Evolutionary conservation across 1,140 invertebrate genomes (phyloP).

Genomic region (Aphelinus certus): DNA sequence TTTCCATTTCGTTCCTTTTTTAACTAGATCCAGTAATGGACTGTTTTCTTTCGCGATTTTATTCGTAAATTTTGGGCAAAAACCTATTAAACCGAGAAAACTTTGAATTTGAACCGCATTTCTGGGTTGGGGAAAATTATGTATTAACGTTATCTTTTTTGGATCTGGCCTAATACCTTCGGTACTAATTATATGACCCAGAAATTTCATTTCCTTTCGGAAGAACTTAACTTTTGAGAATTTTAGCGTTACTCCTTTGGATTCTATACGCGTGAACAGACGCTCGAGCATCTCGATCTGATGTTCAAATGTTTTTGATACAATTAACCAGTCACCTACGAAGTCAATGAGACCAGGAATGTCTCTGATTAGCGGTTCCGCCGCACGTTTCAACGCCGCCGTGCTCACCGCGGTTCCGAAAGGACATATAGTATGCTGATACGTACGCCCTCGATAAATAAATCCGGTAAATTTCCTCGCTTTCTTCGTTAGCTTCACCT

Average conservation of each 20-base stretch:
- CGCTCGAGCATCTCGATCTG: slow-evolving; percentile 42
- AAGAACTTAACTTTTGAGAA: slow-evolving; percentile 29
- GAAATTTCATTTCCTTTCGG: slow-evolving; percentile 13
- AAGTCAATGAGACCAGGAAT: slow-evolving; percentile 31
- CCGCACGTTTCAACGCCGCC: slow-evolving; percentile 45
- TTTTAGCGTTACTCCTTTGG: slow-evolving; percentile 2
- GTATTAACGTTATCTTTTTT: slow-evolving; percentile 22
- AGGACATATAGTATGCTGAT: slow-evolving; percentile 48
- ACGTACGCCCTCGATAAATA: slow-evolving; percentile 47
- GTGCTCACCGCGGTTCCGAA: slow-evolving; percentile 53
- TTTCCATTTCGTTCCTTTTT: neutral
- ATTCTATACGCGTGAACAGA: neutral
- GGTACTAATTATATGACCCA: slow-evolving; percentile 13
- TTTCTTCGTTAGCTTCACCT: slow-evolving; percentile 46
- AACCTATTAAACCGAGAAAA: slow-evolving; percentile 5
- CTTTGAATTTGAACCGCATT: slow-evolving; percentile 18
- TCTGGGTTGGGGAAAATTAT: slow-evolving; percentile 18
- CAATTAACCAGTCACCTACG: slow-evolving; percentile 42
- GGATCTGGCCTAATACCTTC: slow-evolving; percentile 18
- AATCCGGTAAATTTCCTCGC: slow-evolving; percentile 52
- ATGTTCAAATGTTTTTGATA: slow-evolving; percentile 31
- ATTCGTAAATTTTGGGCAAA: neutral
- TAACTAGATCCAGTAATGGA: neutral
- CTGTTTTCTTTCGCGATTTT: neutral
- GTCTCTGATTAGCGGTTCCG: neutral